Conservation (phyloP, 1,140 invertebrate species). For the Drosophila arizonae region DNA sequence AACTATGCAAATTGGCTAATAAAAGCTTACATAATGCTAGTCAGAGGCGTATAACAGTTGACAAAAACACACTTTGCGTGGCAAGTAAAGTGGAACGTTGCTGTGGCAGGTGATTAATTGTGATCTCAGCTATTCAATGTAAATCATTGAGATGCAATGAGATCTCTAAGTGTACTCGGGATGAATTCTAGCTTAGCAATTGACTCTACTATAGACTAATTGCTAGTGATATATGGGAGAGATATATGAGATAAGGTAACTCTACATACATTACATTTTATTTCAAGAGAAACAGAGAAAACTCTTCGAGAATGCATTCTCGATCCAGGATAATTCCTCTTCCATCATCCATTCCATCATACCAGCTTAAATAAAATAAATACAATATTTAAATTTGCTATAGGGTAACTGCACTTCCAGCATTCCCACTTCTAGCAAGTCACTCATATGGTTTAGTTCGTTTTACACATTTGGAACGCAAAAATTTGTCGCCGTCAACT, state of each 20-base stretch:
- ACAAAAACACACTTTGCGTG: slow-evolving; percentile 12
- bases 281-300: too few relatives aligned
- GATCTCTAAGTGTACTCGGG: background rate
- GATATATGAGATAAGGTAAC: too few relatives aligned
- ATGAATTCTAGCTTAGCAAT: background rate
- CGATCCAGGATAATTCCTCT: too few relatives aligned
- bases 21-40: slow-evolving; percentile 49
- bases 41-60: slow-evolving; percentile 46
- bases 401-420: slow-evolving; percentile 9
- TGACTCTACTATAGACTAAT: background rate
- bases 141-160: background rate
- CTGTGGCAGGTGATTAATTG: slow-evolving; percentile 7
- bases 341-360: too few relatives aligned
- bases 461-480: slow-evolving; percentile 59
- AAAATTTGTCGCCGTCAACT: slow-evolving; percentile 74
- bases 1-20: slow-evolving; percentile 76
- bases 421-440: background rate
- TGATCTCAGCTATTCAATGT: slow-evolving; percentile 10
- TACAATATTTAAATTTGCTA: background rate
- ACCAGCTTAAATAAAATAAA: too few relatives aligned
- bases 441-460: slow-evolving; percentile 2
- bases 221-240: background rate
- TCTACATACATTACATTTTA: too few relatives aligned
- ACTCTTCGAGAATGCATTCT: too few relatives aligned
- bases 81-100: slow-evolving; percentile 1